Evolutionary conservation across 1,140 invertebrate genomes (phyloP).

Genomic region (Drosophila arizonae): DNA sequence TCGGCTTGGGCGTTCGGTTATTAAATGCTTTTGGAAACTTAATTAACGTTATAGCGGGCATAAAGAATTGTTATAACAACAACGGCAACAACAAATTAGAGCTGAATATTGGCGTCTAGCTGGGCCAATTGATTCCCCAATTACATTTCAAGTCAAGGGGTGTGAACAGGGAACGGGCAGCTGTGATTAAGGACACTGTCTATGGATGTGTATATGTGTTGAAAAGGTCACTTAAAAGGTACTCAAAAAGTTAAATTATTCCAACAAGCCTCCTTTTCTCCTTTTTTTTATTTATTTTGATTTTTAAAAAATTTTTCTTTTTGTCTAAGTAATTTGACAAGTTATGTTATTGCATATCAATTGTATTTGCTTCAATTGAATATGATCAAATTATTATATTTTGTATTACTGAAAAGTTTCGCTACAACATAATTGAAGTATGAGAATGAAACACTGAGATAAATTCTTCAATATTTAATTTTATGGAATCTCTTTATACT

Average conservation of each 20-base stretch:
- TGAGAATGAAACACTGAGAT: too few relatives aligned
- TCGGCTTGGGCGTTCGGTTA: constrained; percentile 52
- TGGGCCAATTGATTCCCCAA: constrained; percentile 43
- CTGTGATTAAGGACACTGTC: constrained; percentile 38
- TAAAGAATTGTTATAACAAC: constrained; percentile 19
- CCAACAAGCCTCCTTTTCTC: neutral
- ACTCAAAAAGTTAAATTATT: constrained; percentile 15
- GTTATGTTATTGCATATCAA: too few relatives aligned
- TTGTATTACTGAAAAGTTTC: too few relatives aligned
- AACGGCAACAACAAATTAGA: constrained; percentile 14
- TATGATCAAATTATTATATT: too few relatives aligned
- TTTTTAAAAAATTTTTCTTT: too few relatives aligned
- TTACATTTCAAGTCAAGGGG: neutral
- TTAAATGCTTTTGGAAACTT: constrained; percentile 72
- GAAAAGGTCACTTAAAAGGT: constrained; percentile 30
- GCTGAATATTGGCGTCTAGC: constrained; percentile 36
- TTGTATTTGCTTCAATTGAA: neutral
- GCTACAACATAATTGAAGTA: too few relatives aligned
- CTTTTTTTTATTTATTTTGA: neutral
- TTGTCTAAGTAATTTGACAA: neutral
- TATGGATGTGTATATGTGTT: constrained; percentile 2
- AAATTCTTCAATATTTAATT: too few relatives aligned
- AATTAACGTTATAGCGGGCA: constrained; percentile 63
- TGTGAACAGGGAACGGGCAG: neutral
- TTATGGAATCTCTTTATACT: too few relatives aligned